Conservation (phyloP, 1,140 invertebrate species). For the Cataglyphis hispanica region DNA sequence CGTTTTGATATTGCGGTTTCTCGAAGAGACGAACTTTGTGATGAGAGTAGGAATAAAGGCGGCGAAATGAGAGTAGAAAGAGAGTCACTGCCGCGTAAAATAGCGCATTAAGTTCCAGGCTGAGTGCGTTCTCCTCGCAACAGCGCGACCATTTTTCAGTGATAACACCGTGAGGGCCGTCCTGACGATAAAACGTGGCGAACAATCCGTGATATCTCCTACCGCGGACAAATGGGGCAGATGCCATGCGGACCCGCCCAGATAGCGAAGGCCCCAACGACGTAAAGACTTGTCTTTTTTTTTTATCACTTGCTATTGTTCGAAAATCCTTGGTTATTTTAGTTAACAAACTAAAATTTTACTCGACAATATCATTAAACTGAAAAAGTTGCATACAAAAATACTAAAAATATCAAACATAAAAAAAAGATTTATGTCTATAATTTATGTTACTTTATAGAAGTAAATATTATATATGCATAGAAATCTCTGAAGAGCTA, state of each 20-base stretch:
- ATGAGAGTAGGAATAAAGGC: not conserved
- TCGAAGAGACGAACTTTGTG: not conserved
- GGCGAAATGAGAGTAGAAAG: constrained; percentile 19
- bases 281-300: constrained; percentile 18
- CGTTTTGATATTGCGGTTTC: constrained; percentile 50
- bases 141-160: constrained; percentile 50
- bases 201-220: constrained; percentile 48
- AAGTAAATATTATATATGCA: not conserved
- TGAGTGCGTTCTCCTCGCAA: constrained; percentile 15
- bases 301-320: not conserved
- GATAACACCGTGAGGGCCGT: constrained; percentile 54
- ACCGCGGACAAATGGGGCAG: constrained; percentile 39
- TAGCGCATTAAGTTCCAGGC: constrained; percentile 46
- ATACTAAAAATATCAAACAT: not conserved
- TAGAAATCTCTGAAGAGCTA: not conserved
- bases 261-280: not conserved
- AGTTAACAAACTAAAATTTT: not conserved
- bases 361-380: not conserved
- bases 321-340: not conserved
- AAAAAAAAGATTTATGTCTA: not conserved
- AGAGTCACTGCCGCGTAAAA: not conserved
- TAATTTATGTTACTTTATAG: not conserved
- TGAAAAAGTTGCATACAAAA: not conserved
- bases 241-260: constrained; percentile 1
- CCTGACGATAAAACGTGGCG: constrained; percentile 52